A percentile compares a stretch with the other conserved stretches of the same genome.
These are phyloP conservation scores for Aptenodytes forsteri DNA, from an alignment of 2,113 vertebrate species.

Conservation along the genomic window DNA sequence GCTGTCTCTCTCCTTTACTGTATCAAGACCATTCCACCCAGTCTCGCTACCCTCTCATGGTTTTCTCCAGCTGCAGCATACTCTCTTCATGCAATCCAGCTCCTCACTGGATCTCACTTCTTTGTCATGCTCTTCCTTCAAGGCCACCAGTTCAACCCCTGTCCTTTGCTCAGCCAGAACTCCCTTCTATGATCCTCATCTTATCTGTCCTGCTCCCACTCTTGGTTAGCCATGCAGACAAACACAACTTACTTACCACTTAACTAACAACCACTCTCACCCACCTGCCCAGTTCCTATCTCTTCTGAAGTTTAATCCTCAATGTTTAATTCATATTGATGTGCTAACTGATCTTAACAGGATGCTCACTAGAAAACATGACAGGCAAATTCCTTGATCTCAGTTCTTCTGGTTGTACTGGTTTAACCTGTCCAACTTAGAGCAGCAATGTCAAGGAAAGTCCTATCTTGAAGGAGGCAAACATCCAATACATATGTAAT, in stretches of 20 bases:
- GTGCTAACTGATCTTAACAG: neutral
- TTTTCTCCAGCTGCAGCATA: neutral
- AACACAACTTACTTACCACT: neutral
- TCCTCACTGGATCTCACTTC: neutral
- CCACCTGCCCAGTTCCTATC: neutral
- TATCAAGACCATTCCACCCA: neutral
- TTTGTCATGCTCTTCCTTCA: neutral
- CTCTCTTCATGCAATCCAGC: neutral
- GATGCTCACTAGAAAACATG: neutral
- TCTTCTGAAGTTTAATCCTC: neutral
- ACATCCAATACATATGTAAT: neutral
- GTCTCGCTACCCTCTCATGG: neutral
- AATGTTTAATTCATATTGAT: neutral
- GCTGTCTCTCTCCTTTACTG: neutral
- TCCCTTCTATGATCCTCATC: neutral
- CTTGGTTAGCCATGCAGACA: neutral
- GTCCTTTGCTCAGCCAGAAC: neutral
- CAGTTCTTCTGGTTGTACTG: neutral
- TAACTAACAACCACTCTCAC: neutral
- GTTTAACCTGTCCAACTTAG: neutral
- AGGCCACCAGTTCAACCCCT: neutral
- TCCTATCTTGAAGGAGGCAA: neutral
- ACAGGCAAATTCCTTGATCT: neutral
- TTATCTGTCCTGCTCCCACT: neutral
- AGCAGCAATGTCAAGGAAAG: constrained; percentile 15